Conservation (phyloP, 2,797 vertebrate genomes). For the Crocodylus rhombifer region DNA sequence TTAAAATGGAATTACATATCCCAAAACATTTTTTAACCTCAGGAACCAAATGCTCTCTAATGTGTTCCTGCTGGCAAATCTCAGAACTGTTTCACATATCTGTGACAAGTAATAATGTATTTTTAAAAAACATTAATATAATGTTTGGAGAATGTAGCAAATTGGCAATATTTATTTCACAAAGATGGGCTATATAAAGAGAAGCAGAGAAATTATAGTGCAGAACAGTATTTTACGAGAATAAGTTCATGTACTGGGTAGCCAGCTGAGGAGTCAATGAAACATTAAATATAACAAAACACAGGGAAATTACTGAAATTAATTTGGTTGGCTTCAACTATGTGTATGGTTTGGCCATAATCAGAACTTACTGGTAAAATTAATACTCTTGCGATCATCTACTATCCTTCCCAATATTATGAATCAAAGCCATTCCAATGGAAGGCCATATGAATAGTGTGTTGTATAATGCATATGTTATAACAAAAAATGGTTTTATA, state of each 20-base stretch:
- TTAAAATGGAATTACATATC: neutral
- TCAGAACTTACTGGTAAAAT: neutral
- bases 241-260: rapidly evolving
- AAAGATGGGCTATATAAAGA: neutral
- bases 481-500: neutral
- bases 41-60: neutral
- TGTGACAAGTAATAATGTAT: neutral
- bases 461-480: neutral
- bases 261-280: neutral
- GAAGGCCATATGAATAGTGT: neutral
- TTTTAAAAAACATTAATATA: neutral
- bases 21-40: neutral
- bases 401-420: neutral
- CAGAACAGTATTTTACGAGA: neutral
- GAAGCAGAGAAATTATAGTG: neutral
- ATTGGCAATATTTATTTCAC: neutral
- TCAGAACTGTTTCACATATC: neutral
- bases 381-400: rapidly evolving
- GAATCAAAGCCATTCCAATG: neutral
- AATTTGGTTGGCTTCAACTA: neutral
- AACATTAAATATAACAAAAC: neutral
- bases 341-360: neutral
- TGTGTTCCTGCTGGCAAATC: neutral
- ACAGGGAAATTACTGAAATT: neutral
- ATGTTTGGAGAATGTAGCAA: neutral